These are phyloP conservation scores for Osedax frankpressi DNA, from an alignment of 2,888 invertebrate species.

Conservation along the genomic window DNA sequence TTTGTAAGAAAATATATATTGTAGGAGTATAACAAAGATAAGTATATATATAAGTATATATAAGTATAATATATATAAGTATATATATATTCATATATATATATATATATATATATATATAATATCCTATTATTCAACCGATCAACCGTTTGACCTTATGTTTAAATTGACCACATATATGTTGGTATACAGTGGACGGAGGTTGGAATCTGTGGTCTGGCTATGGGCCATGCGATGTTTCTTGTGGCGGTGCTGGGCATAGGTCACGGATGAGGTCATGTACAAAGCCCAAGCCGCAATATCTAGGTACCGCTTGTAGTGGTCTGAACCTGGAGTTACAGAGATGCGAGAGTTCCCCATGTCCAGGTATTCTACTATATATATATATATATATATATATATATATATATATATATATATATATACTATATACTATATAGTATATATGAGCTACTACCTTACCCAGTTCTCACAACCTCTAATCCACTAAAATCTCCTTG, in stretches of 20 bases:
- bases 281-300: constrained; percentile 5
- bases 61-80: neutral
- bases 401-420: neutral
- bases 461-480: too few relatives aligned
- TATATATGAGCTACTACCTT: too few relatives aligned
- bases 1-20: too few relatives aligned
- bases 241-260: neutral
- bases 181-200: neutral
- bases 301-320: constrained; percentile 8
- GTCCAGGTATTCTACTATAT: neutral
- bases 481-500: too few relatives aligned
- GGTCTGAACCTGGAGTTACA: neutral
- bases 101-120: neutral
- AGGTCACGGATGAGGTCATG: neutral
- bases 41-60: neutral
- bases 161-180: neutral
- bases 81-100: neutral
- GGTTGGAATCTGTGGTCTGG: neutral
- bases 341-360: neutral
- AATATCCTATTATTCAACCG: neutral
- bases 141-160: too few relatives aligned
- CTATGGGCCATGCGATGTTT: neutral
- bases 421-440: too few relatives aligned
- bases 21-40: neutral
- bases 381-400: neutral